These are phyloP conservation scores for Xerus inauris DNA, from an alignment of 2,113 vertebrate genomes.

Conservation along the genomic window DNA sequence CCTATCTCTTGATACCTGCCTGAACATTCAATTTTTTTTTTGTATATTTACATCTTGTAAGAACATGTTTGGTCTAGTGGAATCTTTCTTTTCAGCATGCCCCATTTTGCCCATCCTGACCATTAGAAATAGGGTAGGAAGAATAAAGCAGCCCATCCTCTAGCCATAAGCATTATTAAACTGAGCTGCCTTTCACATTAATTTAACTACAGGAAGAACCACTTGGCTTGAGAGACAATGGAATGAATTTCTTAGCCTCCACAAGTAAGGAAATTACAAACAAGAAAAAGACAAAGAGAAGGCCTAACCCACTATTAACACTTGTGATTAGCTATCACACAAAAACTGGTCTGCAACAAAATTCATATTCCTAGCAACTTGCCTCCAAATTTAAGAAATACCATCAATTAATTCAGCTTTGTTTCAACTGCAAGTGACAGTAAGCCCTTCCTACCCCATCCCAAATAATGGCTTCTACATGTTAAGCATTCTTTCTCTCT, in stretches of 20 bases:
- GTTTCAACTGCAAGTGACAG: background rate
- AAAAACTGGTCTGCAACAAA: background rate
- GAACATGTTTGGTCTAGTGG: background rate
- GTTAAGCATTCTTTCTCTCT: background rate
- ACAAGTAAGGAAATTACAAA: background rate
- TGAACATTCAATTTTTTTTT: background rate
- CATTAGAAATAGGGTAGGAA: background rate
- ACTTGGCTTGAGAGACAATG: background rate
- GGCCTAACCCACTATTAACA: background rate
- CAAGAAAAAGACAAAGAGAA: constrained; percentile 2
- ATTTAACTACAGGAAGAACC: background rate
- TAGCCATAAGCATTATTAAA: background rate
- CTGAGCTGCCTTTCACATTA: background rate
- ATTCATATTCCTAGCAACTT: constrained; percentile 13
- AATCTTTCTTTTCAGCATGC: background rate
- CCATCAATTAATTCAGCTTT: background rate
- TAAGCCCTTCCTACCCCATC: background rate
- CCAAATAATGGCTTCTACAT: background rate
- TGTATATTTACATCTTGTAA: background rate
- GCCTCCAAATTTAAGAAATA: background rate
- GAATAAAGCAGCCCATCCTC: background rate
- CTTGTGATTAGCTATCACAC: background rate
- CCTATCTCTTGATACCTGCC: background rate
- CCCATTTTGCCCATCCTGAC: background rate
- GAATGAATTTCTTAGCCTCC: background rate